Evolutionary conservation across 1,140 invertebrate genomes (phyloP).

Genomic region (Yoshiicerus persimilis): DNA sequence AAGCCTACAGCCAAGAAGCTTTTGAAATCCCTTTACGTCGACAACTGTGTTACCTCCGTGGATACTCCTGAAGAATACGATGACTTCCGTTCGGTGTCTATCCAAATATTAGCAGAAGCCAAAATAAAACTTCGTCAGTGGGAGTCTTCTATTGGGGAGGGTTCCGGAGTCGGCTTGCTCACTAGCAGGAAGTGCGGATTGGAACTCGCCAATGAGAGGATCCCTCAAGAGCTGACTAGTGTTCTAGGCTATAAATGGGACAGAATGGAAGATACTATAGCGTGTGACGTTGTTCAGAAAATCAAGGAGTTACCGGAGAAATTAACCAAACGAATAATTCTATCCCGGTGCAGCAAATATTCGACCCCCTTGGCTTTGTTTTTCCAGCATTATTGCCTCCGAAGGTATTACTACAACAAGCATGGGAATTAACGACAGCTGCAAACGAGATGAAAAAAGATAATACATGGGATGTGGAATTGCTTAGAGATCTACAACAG

Average conservation of each 20-base stretch:
- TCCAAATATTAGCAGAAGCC: constrained; percentile 42
- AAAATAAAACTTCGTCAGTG: constrained; percentile 49
- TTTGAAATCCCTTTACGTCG: constrained; percentile 47
- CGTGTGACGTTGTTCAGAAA: background rate
- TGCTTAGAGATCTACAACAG: background rate
- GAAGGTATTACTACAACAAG: background rate
- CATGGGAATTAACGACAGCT: background rate
- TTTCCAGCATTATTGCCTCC: background rate
- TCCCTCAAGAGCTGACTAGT: background rate
- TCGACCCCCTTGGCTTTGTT: background rate
- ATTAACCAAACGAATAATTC: background rate
- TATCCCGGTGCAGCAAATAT: background rate
- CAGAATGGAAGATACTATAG: constrained; percentile 39
- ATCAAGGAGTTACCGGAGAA: background rate
- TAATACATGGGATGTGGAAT: background rate
- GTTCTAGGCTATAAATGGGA: constrained; percentile 50
- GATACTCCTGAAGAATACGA: constrained; percentile 41
- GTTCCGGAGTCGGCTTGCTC: background rate
- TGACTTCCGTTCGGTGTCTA: constrained; percentile 39
- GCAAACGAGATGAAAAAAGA: background rate
- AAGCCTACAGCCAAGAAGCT: constrained; percentile 32
- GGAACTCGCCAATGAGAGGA: background rate
- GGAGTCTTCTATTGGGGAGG: background rate
- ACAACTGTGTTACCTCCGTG: constrained; percentile 50
- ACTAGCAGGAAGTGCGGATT: background rate